These are phyloP conservation scores for Sebastolobus alascanus DNA, from an alignment of 2,797 vertebrate genomes.

Conservation along the genomic window DNA sequence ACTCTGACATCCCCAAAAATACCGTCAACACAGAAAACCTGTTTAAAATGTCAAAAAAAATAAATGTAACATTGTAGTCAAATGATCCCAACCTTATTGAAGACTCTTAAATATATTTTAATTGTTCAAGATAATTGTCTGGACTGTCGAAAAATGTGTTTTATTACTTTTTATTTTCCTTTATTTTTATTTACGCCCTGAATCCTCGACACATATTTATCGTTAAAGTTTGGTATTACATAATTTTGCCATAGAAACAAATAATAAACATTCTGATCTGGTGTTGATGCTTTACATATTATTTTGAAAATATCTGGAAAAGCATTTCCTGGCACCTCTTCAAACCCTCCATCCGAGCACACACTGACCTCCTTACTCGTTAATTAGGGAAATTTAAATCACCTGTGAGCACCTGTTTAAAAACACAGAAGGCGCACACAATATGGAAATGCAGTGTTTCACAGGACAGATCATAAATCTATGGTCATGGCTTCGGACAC, in stretches of 20 bases:
- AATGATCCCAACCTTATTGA: neutral
- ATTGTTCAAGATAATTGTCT: neutral
- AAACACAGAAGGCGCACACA: neutral
- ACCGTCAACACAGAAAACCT: neutral
- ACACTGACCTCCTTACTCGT: neutral
- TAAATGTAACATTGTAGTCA: neutral
- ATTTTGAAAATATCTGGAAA: neutral
- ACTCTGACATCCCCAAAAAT: neutral
- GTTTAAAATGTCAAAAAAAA: neutral
- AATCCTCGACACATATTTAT: neutral
- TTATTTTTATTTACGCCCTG: neutral
- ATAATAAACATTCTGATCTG: neutral
- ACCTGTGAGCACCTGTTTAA: constrained; percentile 40
- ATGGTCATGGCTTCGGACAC: constrained; percentile 55
- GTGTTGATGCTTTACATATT: neutral
- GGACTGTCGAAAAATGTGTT: neutral
- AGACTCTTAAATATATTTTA: neutral
- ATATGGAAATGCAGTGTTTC: rapidly evolving
- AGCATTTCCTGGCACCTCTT: neutral
- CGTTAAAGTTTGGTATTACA: neutral
- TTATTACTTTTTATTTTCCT: neutral
- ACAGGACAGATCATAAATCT: neutral
- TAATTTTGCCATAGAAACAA: neutral
- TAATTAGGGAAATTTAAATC: constrained; percentile 42
- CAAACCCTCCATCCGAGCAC: neutral